Percentiles rank a stretch among this genome's conserved stretches.
These are phyloP conservation scores for Rattus norvegicus DNA, from an alignment of 2,113 vertebrate genomes.

Conservation along the genomic window DNA sequence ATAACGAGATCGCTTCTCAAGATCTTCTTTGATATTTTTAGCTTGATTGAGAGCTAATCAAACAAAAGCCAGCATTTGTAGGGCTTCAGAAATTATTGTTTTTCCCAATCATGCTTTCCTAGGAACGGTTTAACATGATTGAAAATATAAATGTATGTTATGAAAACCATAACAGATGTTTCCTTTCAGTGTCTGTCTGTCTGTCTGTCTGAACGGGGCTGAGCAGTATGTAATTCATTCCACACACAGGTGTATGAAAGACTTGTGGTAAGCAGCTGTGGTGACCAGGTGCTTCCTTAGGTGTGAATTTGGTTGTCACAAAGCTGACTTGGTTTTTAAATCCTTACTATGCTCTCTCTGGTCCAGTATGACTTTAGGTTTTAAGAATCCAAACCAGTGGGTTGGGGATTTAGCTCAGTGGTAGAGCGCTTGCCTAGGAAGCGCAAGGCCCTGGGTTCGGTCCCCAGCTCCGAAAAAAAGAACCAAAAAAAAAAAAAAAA, in stretches of 20 bases:
- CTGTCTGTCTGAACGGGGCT: slow-evolving; percentile 33
- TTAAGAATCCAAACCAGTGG: slow-evolving; percentile 42
- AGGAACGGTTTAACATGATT: slow-evolving; percentile 65
- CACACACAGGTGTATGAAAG: slow-evolving; percentile 52
- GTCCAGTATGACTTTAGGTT: slow-evolving; percentile 34
- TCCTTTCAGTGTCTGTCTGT: slow-evolving; percentile 61
- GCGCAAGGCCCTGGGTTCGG: too few species aligned
- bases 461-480: too few species aligned
- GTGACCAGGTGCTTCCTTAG: neutral
- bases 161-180: slow-evolving; percentile 64
- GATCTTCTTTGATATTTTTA: slow-evolving; percentile 69
- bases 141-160: slow-evolving; percentile 74
- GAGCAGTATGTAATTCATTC: slow-evolving; percentile 7
- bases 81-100: slow-evolving; percentile 68
- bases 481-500: too few species aligned
- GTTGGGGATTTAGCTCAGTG: too few species aligned
- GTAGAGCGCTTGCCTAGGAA: too few species aligned
- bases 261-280: slow-evolving; percentile 6
- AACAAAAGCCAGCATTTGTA: slow-evolving; percentile 64
- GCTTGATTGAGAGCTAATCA: slow-evolving; percentile 68
- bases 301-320: slow-evolving; percentile 54
- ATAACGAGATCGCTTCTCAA: slow-evolving; percentile 57
- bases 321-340: slow-evolving; percentile 57
- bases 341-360: slow-evolving; percentile 3
- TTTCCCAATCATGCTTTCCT: slow-evolving; percentile 59